Evolutionary conservation across 1,140 invertebrate genomes (phyloP).

Genomic region (Berghia stephanieae): DNA sequence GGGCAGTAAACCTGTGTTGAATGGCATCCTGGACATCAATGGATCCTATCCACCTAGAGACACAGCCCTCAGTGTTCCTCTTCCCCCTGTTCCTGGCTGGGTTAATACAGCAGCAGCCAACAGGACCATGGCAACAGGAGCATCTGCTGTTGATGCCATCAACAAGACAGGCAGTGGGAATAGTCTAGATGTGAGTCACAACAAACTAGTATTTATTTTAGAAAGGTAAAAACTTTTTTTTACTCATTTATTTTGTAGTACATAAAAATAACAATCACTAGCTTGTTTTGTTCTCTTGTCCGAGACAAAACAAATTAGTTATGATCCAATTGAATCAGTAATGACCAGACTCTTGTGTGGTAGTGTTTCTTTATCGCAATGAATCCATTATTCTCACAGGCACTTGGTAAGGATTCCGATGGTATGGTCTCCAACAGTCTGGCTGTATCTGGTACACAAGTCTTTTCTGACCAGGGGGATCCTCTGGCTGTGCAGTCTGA

Average conservation of each 20-base stretch:
- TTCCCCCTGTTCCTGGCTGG: conserved; percentile 31
- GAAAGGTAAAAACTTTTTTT: conserved; percentile 18
- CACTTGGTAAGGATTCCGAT: neutral
- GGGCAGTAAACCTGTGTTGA: conserved; percentile 45
- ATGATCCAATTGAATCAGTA: too few relatives aligned
- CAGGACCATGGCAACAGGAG: conserved; percentile 3
- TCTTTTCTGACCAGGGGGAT: conserved; percentile 17
- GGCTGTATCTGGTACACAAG: too few relatives aligned
- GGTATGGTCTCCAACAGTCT: too few relatives aligned
- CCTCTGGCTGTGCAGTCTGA: conserved; percentile 4
- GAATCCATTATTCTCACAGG: too few relatives aligned
- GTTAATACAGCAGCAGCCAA: conserved; percentile 15
- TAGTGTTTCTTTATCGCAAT: too few relatives aligned
- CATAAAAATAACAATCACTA: neutral
- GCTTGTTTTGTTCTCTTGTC: neutral
- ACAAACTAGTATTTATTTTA: neutral
- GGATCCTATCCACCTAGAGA: conserved; percentile 18
- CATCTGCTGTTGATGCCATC: too few relatives aligned
- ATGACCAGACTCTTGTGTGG: too few relatives aligned
- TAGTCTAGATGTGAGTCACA: neutral
- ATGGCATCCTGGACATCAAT: conserved; percentile 58
- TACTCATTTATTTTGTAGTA: neutral
- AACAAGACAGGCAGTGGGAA: too few relatives aligned
- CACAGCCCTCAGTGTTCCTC: neutral
- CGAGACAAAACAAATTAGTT: conserved; percentile 11